Evolutionary conservation across 2,888 invertebrate genomes (phyloP).

Genomic region (Euzophera pinguis): DNA sequence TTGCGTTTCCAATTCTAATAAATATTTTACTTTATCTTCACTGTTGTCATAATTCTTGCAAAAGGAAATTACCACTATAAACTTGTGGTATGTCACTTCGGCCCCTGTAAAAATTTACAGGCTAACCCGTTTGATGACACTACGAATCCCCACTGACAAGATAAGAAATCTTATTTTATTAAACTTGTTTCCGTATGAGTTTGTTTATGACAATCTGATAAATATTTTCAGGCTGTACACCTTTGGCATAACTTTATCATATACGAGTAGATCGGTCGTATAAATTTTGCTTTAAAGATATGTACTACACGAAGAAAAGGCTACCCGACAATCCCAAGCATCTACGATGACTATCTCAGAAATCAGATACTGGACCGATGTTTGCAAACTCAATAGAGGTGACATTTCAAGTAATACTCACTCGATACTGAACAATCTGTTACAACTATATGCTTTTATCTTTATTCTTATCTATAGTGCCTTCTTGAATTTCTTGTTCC

Average conservation of each 20-base stretch:
- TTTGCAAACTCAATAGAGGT: constrained; percentile 11
- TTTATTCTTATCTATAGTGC: background rate
- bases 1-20: too few species aligned
- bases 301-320: background rate
- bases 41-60: too few species aligned
- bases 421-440: background rate
- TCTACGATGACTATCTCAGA: constrained; percentile 8
- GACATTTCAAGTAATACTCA: background rate
- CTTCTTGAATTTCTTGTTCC: constrained; percentile 2
- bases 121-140: constrained; percentile 1
- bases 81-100: background rate
- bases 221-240: constrained; percentile 4
- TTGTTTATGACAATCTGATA: constrained; percentile 12
- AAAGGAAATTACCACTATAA: background rate
- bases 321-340: constrained; percentile 1
- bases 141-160: background rate
- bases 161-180: constrained; percentile 10
- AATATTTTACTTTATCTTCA: too few species aligned
- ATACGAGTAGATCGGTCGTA: background rate
- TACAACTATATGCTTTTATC: background rate
- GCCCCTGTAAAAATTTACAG: background rate
- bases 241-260: constrained; percentile 7
- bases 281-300: constrained; percentile 8
- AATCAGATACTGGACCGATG: constrained; percentile 4
- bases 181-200: constrained; percentile 1